phyloP scores from a whole-genome alignment of 1,140 invertebrate genomes.

The Micrasema longulum region DNA sequence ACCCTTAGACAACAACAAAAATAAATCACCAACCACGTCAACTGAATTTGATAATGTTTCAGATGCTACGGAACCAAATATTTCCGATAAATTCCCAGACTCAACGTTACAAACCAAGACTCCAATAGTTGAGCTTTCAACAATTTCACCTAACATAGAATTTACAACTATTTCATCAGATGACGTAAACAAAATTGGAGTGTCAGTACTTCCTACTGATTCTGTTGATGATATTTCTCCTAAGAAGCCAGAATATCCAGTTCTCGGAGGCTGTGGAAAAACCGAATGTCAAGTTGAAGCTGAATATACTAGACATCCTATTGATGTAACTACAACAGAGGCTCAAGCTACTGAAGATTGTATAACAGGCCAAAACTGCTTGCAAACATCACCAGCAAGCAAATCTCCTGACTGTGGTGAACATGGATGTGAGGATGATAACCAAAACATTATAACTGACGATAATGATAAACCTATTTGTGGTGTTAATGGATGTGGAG shows the following conservation, averaged over 20 bases:
- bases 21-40: too few species aligned
- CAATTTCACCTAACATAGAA: not conserved
- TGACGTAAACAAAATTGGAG: slow-evolving; percentile 52
- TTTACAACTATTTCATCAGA: slow-evolving; percentile 40
- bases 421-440: slow-evolving; percentile 49
- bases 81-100: not conserved
- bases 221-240: slow-evolving; percentile 44
- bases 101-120: not conserved
- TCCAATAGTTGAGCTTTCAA: too few species aligned
- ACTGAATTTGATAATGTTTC: not conserved
- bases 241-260: slow-evolving; percentile 33
- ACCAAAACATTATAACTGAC: slow-evolving; percentile 47
- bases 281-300: slow-evolving; percentile 46
- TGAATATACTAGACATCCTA: slow-evolving; percentile 39
- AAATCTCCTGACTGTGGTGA: slow-evolving; percentile 38
- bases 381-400: slow-evolving; percentile 7
- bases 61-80: slow-evolving; percentile 35
- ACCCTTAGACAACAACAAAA: too few species aligned
- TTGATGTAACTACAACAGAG: slow-evolving; percentile 33
- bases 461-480: slow-evolving; percentile 46
- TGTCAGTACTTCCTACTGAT: slow-evolving; percentile 52
- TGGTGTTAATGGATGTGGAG: slow-evolving; percentile 38
- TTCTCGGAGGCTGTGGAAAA: slow-evolving; percentile 32
- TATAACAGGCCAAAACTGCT: slow-evolving; percentile 38
- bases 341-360: slow-evolving; percentile 32